phyloP scores from a whole-genome alignment of 2,797 vertebrate species.

The Pseudomugil tenellus region DNA sequence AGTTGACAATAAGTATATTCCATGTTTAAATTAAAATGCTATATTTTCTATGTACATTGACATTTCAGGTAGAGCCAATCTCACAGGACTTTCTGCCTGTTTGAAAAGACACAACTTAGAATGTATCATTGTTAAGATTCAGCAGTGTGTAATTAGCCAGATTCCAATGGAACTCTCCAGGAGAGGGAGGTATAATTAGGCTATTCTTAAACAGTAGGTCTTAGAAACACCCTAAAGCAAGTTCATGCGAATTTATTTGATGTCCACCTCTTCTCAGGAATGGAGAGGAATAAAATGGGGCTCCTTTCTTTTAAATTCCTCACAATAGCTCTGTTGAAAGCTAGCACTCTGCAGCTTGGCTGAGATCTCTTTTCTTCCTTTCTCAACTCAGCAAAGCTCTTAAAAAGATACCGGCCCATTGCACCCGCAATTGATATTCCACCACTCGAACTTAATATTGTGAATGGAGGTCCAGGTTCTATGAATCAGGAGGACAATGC shows the following conservation, averaged over 20 bases:
- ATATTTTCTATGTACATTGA: conserved; percentile 30
- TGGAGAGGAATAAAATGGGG: conserved; percentile 70
- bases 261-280: conserved; percentile 77
- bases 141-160: conserved; percentile 70
- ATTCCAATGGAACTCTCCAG: conserved; percentile 69
- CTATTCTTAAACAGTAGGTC: conserved; percentile 74
- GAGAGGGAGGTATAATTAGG: conserved; percentile 77
- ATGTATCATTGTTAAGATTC: conserved; percentile 71
- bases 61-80: conserved; percentile 32
- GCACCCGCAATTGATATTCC: conserved; percentile 83
- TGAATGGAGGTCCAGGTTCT: conserved; percentile 88
- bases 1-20: not conserved
- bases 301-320: conserved; percentile 70
- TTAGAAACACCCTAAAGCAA: conserved; percentile 76
- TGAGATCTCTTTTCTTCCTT: conserved; percentile 76
- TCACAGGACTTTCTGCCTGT: conserved; percentile 39
- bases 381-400: conserved; percentile 79
- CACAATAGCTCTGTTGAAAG: conserved; percentile 78
- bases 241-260: conserved; percentile 85
- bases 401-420: conserved; percentile 80
- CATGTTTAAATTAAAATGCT: conserved; percentile 4
- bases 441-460: conserved; percentile 86
- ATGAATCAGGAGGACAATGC: conserved; percentile 84
- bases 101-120: conserved; percentile 56
- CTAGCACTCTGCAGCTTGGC: conserved; percentile 72